Base-by-base conservation (phyloP, 2,888 invertebrate species). In the Prenolepis imparis region DNA sequence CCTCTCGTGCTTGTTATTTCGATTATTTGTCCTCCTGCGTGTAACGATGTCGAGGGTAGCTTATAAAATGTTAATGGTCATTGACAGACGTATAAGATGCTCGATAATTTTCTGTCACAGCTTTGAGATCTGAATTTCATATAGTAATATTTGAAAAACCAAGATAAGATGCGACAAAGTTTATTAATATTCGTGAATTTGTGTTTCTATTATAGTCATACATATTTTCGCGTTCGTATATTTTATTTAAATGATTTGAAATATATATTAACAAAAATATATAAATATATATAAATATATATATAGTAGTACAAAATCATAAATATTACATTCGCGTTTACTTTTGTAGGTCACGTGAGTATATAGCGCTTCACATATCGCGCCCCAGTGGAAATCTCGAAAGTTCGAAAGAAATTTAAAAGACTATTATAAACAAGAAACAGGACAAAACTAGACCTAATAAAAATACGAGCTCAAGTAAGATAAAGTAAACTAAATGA, bases 361-460 rank as follows among this genome's bases (percentile, higher is more conserved):
- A 39, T 32, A 32, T 4, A 48, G 0, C 5, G 9, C 12, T 32
- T 15, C 28, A 44, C 15, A 15, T 44, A 59, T 48, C 21, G 41
- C 44, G 44, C n/a, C 74, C 55, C 64, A 63, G 15, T 15, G 64
- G 74, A 74, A 74, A 74, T 63, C 44, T 63, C 11, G 5, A 15
- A 36, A 74, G 74, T 74, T 75, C 0, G 21, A 18, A 75, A 48
- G 64, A 75, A 75, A 75, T 75, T 75, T 63, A 64, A 75, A 75
- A 36, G 48, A 18, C 66, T 36, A 36, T 64, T 75, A 48, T 18
- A 66, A 52, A 36, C 48, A 66, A n/a, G 41, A 75, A 66, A 48
- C 24, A 66, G 18, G 8, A 12, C n/a, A 12, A 66, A 52, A 66
- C n/a, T n/a, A 39, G 24, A 11, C 9, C 32, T n/a, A 63, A 75